These are phyloP conservation scores for Orchesella cincta DNA, from an alignment of 1,140 invertebrate species.

Conservation along the genomic window DNA sequence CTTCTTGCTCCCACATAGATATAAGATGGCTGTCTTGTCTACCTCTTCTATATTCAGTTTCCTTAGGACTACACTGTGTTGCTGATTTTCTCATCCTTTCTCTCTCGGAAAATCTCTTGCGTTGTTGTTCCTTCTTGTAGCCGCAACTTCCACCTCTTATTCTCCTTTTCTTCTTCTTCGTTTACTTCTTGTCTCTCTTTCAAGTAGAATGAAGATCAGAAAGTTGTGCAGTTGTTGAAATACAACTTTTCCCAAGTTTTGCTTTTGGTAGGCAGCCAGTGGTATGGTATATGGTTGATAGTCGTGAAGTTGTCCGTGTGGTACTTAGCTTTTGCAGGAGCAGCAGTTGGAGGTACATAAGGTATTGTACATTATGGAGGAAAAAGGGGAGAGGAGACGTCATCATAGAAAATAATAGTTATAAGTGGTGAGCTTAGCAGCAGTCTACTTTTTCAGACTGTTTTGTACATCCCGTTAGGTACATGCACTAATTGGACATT, in stretches of 20 bases:
- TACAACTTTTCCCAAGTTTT: constrained; percentile 24
- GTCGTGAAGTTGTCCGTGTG: constrained; percentile 13
- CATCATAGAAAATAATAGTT: constrained; percentile 30
- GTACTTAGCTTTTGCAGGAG: not conserved
- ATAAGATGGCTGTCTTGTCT: too few species aligned
- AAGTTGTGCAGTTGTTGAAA: constrained; percentile 17
- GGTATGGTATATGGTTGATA: not conserved
- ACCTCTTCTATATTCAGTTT: too few species aligned
- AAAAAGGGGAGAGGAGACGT: constrained; percentile 29
- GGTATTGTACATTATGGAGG: constrained; percentile 14
- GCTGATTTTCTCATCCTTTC: not conserved
- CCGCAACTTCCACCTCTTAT: not conserved
- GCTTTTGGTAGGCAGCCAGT: not conserved
- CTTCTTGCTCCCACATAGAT: too few species aligned
- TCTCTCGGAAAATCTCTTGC: not conserved
- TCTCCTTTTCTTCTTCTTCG: not conserved
- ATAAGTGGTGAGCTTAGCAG: constrained; percentile 21
- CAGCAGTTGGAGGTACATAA: not conserved
- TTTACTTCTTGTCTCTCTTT: constrained; percentile 8
- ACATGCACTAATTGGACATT: constrained; percentile 52
- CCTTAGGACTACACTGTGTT: not conserved
- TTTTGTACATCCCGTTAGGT: constrained; percentile 36
- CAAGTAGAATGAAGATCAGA: constrained; percentile 16
- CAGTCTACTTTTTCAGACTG: constrained; percentile 21
- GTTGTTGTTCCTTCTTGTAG: not conserved